These are phyloP conservation scores for Lophura swinhoii DNA, from an alignment of 2,797 vertebrate species.

Conservation along the genomic window DNA sequence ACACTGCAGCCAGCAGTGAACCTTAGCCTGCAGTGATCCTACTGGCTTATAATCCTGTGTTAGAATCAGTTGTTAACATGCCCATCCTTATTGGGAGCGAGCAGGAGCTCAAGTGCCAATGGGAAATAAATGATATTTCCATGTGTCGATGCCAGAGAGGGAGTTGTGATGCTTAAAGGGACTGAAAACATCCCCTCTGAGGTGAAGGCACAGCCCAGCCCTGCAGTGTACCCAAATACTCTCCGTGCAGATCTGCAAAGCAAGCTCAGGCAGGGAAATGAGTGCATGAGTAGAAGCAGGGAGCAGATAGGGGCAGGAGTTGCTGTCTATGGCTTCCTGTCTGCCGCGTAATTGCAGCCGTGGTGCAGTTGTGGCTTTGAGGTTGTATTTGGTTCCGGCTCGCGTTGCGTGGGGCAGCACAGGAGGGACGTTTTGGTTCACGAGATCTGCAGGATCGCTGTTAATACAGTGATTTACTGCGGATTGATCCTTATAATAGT, in stretches of 20 bases:
- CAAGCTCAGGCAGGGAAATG: slow-evolving; percentile 4
- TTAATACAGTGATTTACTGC: neutral
- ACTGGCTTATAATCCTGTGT: neutral
- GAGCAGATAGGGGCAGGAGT: slow-evolving; percentile 20
- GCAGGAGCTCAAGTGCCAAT: neutral
- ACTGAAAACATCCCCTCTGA: neutral
- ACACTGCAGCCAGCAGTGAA: neutral
- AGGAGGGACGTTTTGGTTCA: neutral
- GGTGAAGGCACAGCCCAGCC: neutral
- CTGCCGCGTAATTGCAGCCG: slow-evolving; percentile 55
- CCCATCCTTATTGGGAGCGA: fast-evolving
- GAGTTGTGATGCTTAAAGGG: neutral
- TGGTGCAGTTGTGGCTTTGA: slow-evolving; percentile 52
- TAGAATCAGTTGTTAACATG: neutral
- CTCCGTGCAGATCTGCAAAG: neutral
- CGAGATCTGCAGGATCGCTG: neutral
- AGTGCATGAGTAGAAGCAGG: neutral
- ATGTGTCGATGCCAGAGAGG: neutral
- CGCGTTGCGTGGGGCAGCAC: neutral
- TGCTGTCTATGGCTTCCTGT: slow-evolving; percentile 52
- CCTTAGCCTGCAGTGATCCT: neutral
- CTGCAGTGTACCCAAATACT: neutral
- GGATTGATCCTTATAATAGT: neutral
- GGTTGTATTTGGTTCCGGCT: slow-evolving; percentile 27
- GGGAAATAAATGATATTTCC: neutral